Percentiles rank a stretch among this genome's conserved stretches.
These are phyloP conservation scores for Pseudorhiza aurosa DNA, from an alignment of 30 jellyfish, hydroid and myxozoan genomes.

Conservation along the genomic window DNA sequence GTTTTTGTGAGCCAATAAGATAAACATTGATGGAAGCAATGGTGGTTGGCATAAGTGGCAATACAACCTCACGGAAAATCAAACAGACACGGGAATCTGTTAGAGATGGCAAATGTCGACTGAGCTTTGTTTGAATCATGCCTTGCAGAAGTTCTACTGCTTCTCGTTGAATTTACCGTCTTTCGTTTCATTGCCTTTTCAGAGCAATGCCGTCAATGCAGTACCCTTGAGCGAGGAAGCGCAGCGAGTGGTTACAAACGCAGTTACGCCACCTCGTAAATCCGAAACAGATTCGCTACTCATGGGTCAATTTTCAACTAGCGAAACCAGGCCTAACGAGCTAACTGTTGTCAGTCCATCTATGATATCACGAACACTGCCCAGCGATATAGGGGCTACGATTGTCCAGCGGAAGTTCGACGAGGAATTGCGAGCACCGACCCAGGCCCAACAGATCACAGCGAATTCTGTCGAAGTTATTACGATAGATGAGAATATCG, in stretches of 20 bases:
- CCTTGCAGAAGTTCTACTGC: neutral
- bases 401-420: constrained; percentile 5
- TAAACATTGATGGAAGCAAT: too few relatives aligned
- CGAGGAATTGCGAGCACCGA: constrained; percentile 2
- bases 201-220: constrained; percentile 42
- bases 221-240: constrained; percentile 37
- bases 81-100: too few relatives aligned
- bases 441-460: constrained; percentile 5
- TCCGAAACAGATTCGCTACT: constrained; percentile 43
- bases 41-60: too few relatives aligned
- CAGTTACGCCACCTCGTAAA: constrained; percentile 29
- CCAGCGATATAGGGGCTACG: constrained; percentile 24
- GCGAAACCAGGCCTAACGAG: constrained; percentile 40
- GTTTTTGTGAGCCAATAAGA: too few relatives aligned
- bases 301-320: constrained; percentile 36
- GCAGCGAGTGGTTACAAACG: constrained; percentile 7
- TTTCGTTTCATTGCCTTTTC: neutral
- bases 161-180: neutral
- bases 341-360: constrained; percentile 56
- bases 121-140: neutral
- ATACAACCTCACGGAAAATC: too few relatives aligned
- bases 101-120: too few relatives aligned
- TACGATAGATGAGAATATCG: constrained; percentile 22
- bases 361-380: constrained; percentile 32
- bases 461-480: constrained; percentile 27